Conservation (phyloP, 2,888 invertebrate genomes). For the Cryptophagus acutangulus region DNA sequence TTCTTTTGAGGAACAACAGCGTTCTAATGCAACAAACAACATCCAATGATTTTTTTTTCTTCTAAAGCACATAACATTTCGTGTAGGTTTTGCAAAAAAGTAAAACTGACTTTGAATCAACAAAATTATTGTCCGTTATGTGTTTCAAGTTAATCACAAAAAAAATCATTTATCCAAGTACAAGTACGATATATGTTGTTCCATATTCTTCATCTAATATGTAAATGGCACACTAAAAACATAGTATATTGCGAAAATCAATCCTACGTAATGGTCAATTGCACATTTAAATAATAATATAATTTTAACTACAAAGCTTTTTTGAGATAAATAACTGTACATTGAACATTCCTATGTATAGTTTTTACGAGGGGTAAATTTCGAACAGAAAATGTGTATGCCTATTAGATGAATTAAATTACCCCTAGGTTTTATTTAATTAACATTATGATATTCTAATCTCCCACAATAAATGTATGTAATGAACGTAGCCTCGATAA, state of each 20-base stretch:
- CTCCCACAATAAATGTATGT: neutral
- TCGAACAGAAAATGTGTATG: neutral
- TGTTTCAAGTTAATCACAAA: no score
- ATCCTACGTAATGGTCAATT: slow-evolving; percentile 16
- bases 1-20: slow-evolving; percentile 28
- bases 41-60: slow-evolving; percentile 22
- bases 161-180: no score
- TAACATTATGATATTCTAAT: slow-evolving; percentile 22
- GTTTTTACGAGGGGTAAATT: neutral
- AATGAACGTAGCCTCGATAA: no score
- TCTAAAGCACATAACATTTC: slow-evolving; percentile 22
- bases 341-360: slow-evolving; percentile 25
- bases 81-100: slow-evolving; percentile 8
- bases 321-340: slow-evolving; percentile 32
- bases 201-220: no score
- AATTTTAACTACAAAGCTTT: no score
- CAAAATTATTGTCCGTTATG: no score
- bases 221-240: no score
- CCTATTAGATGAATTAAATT: neutral
- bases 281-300: slow-evolving; percentile 1
- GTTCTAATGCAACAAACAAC: slow-evolving; percentile 29
- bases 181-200: no score
- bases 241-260: neutral
- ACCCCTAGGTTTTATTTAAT: slow-evolving; percentile 26
- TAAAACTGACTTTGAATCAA: no score